Evolutionary conservation across 1,140 invertebrate genomes (phyloP).

Genomic region (Eumaeus atala): DNA sequence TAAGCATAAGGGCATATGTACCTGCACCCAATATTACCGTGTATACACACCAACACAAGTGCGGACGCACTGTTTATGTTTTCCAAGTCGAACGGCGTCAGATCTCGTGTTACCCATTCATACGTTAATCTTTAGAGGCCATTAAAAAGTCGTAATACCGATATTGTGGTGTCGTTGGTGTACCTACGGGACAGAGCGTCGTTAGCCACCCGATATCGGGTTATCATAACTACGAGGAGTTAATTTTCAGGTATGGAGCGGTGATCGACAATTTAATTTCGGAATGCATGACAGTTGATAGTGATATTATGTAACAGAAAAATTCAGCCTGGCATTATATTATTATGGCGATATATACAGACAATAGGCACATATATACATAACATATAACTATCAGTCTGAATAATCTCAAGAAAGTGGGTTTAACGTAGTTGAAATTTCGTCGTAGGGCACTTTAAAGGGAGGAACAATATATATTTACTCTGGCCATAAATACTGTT

Average conservation of each 20-base stretch:
- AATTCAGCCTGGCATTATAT: slow-evolving; percentile 3
- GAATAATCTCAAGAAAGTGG: no score
- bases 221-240: slow-evolving; percentile 51
- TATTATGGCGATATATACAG: neutral
- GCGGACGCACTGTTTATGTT: slow-evolving; percentile 61
- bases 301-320: slow-evolving; percentile 11
- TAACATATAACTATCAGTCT: no score
- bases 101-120: slow-evolving; percentile 67
- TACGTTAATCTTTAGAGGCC: slow-evolving; percentile 63
- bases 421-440: no score
- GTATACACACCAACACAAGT: slow-evolving; percentile 37
- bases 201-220: slow-evolving; percentile 68
- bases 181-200: slow-evolving; percentile 68
- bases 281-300: slow-evolving; percentile 31
- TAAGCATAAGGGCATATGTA: slow-evolving; percentile 12
- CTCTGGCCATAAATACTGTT: no score
- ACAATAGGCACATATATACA: no score
- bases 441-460: no score
- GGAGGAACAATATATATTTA: no score
- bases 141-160: slow-evolving; percentile 67
- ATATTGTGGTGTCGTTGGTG: slow-evolving; percentile 38
- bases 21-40: slow-evolving; percentile 32
- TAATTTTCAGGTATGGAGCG: slow-evolving; percentile 39
- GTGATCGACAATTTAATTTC: slow-evolving; percentile 40
- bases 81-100: slow-evolving; percentile 45